Percentiles rank a stretch among this genome's conserved stretches.
Conservation (phyloP, 2,888 invertebrate genomes). For the Crepidodera aurea region DNA sequence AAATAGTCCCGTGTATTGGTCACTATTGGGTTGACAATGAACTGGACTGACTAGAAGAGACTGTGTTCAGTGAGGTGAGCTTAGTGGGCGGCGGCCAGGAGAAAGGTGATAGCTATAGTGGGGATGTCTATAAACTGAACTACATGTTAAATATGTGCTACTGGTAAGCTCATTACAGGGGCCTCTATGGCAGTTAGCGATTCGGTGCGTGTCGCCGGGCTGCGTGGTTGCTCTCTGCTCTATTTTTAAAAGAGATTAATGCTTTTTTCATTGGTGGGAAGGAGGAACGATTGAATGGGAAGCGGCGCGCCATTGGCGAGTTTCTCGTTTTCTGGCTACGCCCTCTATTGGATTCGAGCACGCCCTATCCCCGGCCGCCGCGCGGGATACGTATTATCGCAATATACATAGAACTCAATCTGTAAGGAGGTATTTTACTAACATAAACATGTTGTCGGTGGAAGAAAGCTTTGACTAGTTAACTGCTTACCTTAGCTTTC, state of each 20-base stretch:
- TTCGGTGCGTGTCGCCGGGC: slow-evolving; percentile 59
- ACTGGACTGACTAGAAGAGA: slow-evolving; percentile 48
- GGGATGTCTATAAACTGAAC: slow-evolving; percentile 61
- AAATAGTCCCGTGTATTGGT: slow-evolving; percentile 34
- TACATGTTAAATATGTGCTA: slow-evolving; percentile 63
- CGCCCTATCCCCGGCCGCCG: slow-evolving; percentile 58
- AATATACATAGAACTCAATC: slow-evolving; percentile 61
- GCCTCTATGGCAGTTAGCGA: slow-evolving; percentile 59
- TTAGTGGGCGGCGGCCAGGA: slow-evolving; percentile 55
- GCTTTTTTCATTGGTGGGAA: slow-evolving; percentile 64
- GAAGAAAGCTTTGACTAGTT: slow-evolving; percentile 56
- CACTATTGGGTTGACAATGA: slow-evolving; percentile 50
- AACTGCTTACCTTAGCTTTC: slow-evolving; percentile 26
- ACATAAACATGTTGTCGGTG: slow-evolving; percentile 62
- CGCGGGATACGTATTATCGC: slow-evolving; percentile 57
- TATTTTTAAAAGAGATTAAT: slow-evolving; percentile 65
- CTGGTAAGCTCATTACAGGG: slow-evolving; percentile 62
- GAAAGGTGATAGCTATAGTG: slow-evolving; percentile 53
- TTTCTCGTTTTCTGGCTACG: slow-evolving; percentile 53
- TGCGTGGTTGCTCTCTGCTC: slow-evolving; percentile 60
- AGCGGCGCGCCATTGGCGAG: slow-evolving; percentile 57
- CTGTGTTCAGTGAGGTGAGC: slow-evolving; percentile 52
- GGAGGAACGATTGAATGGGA: slow-evolving; percentile 56
- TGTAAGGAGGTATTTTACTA: slow-evolving; percentile 62
- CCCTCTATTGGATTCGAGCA: slow-evolving; percentile 56